A percentile compares a stretch with the other conserved stretches of the same genome.
Conservation (phyloP, 2,113 vertebrate genomes). For the Tenrec ecaudatus region DNA sequence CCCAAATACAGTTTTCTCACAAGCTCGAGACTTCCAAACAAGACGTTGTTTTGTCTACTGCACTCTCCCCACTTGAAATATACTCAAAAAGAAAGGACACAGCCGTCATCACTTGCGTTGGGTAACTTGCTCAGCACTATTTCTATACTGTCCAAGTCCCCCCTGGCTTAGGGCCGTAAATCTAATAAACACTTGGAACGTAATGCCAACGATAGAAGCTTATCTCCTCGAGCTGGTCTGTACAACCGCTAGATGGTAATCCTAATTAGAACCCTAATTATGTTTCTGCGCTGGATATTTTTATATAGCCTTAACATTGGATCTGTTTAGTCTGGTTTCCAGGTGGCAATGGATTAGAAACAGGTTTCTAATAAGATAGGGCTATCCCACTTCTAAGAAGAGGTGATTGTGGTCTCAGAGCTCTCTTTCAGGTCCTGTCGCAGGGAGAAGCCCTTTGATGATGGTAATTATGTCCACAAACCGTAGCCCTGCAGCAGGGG, state of each 20-base stretch:
- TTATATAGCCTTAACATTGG: slow-evolving; percentile 86
- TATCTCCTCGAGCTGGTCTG: slow-evolving; percentile 82
- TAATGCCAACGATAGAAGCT: slow-evolving; percentile 78
- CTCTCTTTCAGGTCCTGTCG: slow-evolving; percentile 78
- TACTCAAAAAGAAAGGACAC: slow-evolving; percentile 71
- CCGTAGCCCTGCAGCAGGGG: not conserved
- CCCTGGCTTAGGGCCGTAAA: slow-evolving; percentile 64
- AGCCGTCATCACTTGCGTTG: slow-evolving; percentile 61
- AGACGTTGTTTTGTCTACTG: slow-evolving; percentile 39
- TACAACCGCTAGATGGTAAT: slow-evolving; percentile 80
- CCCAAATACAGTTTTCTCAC: slow-evolving; percentile 3
- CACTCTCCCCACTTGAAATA: not conserved
- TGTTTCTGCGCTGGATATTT: slow-evolving; percentile 84
- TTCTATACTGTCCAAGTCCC: slow-evolving; percentile 73
- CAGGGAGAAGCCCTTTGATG: slow-evolving; percentile 78
- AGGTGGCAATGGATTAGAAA: slow-evolving; percentile 88
- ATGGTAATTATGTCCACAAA: slow-evolving; percentile 75
- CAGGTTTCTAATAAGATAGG: slow-evolving; percentile 85
- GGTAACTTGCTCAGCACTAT: slow-evolving; percentile 70
- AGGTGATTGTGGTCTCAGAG: slow-evolving; percentile 81
- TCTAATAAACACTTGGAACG: slow-evolving; percentile 81
- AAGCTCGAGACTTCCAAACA: not conserved
- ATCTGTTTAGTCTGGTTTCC: slow-evolving; percentile 89
- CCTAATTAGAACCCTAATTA: slow-evolving; percentile 85
- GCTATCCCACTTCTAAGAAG: slow-evolving; percentile 87